Conservation (phyloP, 2,888 invertebrate species). For the Notocelia uddmanniana region DNA sequence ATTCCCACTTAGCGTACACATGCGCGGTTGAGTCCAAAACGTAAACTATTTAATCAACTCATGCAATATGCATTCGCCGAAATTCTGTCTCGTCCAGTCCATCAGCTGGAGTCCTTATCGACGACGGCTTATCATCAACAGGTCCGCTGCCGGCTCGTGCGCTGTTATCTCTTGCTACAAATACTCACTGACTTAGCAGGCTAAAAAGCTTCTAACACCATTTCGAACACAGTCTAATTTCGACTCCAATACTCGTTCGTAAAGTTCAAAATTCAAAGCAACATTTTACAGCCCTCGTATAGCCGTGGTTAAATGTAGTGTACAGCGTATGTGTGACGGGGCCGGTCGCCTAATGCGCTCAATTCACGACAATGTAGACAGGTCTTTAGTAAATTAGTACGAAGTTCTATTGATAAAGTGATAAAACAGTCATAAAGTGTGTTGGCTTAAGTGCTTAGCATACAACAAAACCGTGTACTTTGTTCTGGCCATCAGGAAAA, state of each 20-base stretch:
- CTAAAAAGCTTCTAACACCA: slow-evolving; percentile 58
- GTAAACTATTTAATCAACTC: slow-evolving; percentile 85
- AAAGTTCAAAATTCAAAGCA: slow-evolving; percentile 48
- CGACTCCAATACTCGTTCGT: slow-evolving; percentile 46
- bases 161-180: slow-evolving; percentile 84
- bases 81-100: slow-evolving; percentile 80
- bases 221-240: slow-evolving; percentile 47
- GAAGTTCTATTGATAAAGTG: slow-evolving; percentile 29
- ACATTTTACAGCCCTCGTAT: slow-evolving; percentile 53
- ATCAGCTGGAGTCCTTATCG: slow-evolving; percentile 80
- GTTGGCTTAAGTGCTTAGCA: slow-evolving; percentile 5
- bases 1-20: slow-evolving; percentile 60
- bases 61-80: slow-evolving; percentile 85
- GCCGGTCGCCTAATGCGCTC: slow-evolving; percentile 78
- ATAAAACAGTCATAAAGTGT: slow-evolving; percentile 32
- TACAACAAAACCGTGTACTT: not conserved
- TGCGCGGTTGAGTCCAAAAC: slow-evolving; percentile 69
- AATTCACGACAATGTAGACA: slow-evolving; percentile 82
- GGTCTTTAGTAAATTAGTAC: slow-evolving; percentile 64
- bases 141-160: slow-evolving; percentile 80
- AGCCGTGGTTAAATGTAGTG: slow-evolving; percentile 79
- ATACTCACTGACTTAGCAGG: slow-evolving; percentile 66
- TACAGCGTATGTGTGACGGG: slow-evolving; percentile 81
- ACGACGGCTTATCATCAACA: slow-evolving; percentile 85
- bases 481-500: not conserved